Evolutionary conservation across 2,113 vertebrate genomes (phyloP).

Genomic region (Morphnarchus princeps): DNA sequence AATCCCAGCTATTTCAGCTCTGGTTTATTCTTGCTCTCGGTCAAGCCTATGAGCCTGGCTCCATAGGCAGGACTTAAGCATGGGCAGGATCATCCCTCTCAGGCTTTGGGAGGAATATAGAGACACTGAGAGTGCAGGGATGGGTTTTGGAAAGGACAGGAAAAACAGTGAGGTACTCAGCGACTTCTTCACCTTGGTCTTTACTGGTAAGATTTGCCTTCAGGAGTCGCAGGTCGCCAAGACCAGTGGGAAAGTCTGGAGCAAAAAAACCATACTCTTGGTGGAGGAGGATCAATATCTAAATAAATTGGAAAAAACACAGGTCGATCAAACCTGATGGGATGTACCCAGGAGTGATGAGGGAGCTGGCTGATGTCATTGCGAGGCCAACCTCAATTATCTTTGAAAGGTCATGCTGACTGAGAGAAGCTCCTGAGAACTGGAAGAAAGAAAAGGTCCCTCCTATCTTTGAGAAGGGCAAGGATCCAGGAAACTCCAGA

Average conservation of each 20-base stretch:
- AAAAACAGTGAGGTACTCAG: background rate
- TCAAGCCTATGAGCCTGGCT: background rate
- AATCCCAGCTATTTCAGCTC: background rate
- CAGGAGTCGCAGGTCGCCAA: background rate
- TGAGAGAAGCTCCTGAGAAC: background rate
- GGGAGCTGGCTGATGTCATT: background rate
- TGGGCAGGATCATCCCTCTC: background rate
- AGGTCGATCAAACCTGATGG: background rate
- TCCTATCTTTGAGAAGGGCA: background rate
- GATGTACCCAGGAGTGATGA: background rate
- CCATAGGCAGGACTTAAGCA: background rate
- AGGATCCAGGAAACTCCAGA: background rate
- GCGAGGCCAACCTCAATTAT: background rate
- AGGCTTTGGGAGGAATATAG: background rate
- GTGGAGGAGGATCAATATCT: background rate
- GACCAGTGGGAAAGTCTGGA: background rate
- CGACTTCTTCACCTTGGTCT: background rate
- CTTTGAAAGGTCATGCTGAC: background rate
- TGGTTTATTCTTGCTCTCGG: background rate
- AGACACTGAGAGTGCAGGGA: background rate
- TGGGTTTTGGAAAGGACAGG: background rate
- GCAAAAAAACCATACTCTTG: background rate
- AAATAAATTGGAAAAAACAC: background rate
- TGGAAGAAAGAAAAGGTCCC: background rate
- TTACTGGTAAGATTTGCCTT: background rate